Conservation (phyloP, 2,113 vertebrate genomes). For the human region DNA sequence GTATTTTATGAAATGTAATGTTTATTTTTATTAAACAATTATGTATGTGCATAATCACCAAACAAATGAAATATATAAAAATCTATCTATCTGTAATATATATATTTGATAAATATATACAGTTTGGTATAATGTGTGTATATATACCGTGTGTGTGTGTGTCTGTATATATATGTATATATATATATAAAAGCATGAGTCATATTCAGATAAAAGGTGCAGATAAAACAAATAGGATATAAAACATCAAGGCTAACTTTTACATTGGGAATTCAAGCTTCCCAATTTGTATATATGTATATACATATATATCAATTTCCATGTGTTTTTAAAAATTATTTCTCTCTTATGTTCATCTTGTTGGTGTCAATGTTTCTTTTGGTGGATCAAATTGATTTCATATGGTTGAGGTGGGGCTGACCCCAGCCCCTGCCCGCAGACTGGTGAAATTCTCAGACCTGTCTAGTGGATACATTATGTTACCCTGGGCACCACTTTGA, state of each 20-base stretch:
- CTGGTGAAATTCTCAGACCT: neutral
- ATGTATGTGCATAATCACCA: neutral
- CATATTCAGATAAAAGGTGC: neutral
- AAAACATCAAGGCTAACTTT: neutral
- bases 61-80: neutral
- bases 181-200: neutral
- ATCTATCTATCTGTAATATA: neutral
- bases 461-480: neutral
- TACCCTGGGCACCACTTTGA: neutral
- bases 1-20: conserved; percentile 11
- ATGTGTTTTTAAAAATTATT: neutral
- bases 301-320: neutral
- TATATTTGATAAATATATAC: neutral
- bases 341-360: neutral
- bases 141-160: neutral
- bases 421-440: neutral
- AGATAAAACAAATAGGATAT: neutral
- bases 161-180: neutral
- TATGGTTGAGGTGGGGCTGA: neutral
- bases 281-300: neutral
- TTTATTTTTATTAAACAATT: conserved; percentile 16
- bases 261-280: neutral
- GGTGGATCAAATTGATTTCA: neutral
- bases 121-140: neutral
- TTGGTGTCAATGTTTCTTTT: neutral